Percentiles rank a stretch among this genome's conserved stretches.
Evolutionary conservation across 2,888 invertebrate genomes (phyloP).

Genomic region (Fabriciana adippe): DNA sequence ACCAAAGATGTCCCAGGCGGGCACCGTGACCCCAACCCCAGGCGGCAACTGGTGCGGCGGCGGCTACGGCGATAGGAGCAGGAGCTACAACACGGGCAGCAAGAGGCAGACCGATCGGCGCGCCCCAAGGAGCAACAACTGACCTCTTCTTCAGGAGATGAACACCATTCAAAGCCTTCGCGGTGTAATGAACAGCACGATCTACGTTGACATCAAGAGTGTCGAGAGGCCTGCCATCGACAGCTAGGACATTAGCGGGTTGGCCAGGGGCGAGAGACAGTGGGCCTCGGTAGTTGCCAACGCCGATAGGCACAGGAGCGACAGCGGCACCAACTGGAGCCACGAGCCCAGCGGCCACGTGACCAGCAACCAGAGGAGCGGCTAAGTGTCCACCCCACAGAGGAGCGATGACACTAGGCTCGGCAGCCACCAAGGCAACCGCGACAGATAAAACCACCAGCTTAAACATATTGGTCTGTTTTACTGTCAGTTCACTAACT

Average conservation of each 20-base stretch:
- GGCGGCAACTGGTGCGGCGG: slow-evolving; percentile 45
- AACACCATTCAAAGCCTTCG: slow-evolving; percentile 59
- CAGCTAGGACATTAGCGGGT: slow-evolving; percentile 71
- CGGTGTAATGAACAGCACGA: slow-evolving; percentile 70
- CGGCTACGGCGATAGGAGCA: slow-evolving; percentile 34
- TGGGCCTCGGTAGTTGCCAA: slow-evolving; percentile 71
- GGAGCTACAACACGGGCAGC: slow-evolving; percentile 41
- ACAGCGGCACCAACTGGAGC: slow-evolving; percentile 41
- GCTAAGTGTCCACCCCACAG: slow-evolving; percentile 36
- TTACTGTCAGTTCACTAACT: slow-evolving; percentile 64
- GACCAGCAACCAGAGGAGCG: slow-evolving; percentile 47
- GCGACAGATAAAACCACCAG: slow-evolving; percentile 85
- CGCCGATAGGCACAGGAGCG: slow-evolving; percentile 48
- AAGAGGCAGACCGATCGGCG: slow-evolving; percentile 50
- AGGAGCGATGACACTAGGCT: slow-evolving; percentile 56
- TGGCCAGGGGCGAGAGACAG: slow-evolving; percentile 71
- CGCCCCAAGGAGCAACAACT: slow-evolving; percentile 52
- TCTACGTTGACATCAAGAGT: slow-evolving; percentile 75
- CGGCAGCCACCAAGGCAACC: slow-evolving; percentile 81
- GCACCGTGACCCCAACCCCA: slow-evolving; percentile 42
- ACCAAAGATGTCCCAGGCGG: slow-evolving; percentile 54
- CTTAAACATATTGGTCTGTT: slow-evolving; percentile 81
- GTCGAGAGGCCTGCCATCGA: slow-evolving; percentile 75
- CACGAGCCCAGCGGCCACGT: slow-evolving; percentile 45
- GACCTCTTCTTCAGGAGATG: slow-evolving; percentile 67